Evolutionary conservation across 2,113 vertebrate genomes (phyloP).

Genomic region (Paedocypris sp.): DNA sequence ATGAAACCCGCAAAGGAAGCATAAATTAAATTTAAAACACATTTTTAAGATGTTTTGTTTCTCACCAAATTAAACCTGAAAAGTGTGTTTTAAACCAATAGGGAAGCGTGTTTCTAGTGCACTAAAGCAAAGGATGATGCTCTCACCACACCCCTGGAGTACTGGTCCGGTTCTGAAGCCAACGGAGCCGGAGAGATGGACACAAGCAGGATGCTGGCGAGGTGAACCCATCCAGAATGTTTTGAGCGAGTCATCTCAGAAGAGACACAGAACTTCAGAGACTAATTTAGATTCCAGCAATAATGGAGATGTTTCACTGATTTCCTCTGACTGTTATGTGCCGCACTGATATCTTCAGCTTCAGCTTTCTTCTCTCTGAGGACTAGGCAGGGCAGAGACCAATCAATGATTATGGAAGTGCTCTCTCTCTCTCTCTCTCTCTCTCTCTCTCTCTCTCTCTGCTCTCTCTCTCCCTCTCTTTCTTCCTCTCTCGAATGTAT

Average conservation of each 20-base stretch:
- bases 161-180: constrained; percentile 40
- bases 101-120: not conserved
- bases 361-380: constrained; percentile 37
- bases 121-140: not conserved
- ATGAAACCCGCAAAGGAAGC: too few relatives aligned
- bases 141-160: constrained; percentile 58
- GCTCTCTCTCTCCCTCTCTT: not conserved
- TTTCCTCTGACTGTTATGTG: not conserved
- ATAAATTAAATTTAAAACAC: too few relatives aligned
- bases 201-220: constrained; percentile 17
- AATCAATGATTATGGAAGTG: constrained; percentile 18
- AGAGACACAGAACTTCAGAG: too few relatives aligned
- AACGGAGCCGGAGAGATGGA: constrained; percentile 19
- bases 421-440: constrained; percentile 1
- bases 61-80: too few relatives aligned
- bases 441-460: not conserved
- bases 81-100: not conserved
- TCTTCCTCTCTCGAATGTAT: not conserved
- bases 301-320: constrained; percentile 13
- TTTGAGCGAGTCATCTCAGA: constrained; percentile 2
- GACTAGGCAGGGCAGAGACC: constrained; percentile 44
- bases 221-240: not conserved
- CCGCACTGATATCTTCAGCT: not conserved
- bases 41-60: too few relatives aligned
- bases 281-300: not conserved